These are phyloP conservation scores for Stenurella melanura DNA, from an alignment of 2,888 invertebrate species.

Conservation along the genomic window DNA sequence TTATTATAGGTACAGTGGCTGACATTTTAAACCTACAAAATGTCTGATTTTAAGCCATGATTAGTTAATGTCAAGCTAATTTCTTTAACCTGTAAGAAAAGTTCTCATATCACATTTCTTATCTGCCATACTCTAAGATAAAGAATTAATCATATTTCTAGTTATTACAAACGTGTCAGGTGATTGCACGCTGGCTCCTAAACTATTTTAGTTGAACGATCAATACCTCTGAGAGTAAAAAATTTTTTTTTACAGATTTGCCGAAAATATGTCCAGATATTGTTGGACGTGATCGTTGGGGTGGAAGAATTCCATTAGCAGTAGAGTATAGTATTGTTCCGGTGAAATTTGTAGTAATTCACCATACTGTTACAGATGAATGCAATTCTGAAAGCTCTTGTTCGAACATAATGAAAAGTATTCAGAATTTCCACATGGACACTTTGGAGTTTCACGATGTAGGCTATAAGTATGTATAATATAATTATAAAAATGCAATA, in stretches of 20 bases:
- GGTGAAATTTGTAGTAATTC: conserved; percentile 75
- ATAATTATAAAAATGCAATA: background rate
- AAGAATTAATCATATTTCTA: too few relatives aligned
- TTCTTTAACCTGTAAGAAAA: too few relatives aligned
- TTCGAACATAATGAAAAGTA: conserved; percentile 69
- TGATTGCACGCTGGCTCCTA: too few relatives aligned
- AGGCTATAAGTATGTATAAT: conserved; percentile 76
- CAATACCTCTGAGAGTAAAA: background rate
- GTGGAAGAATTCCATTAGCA: conserved; percentile 73
- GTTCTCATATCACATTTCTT: too few relatives aligned
- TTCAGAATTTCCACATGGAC: conserved; percentile 76
- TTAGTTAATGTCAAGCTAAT: too few relatives aligned
- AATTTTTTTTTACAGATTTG: conserved; percentile 49
- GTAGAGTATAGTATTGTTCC: conserved; percentile 76
- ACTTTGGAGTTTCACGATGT: conserved; percentile 75
- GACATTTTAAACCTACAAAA: too few relatives aligned
- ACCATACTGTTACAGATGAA: conserved; percentile 76
- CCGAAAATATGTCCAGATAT: conserved; percentile 74
- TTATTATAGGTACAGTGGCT: too few relatives aligned
- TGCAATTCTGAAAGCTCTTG: conserved; percentile 74
- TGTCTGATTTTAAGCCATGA: too few relatives aligned
- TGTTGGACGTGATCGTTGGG: conserved; percentile 78
- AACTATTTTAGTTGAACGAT: too few relatives aligned
- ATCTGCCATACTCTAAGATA: too few relatives aligned
- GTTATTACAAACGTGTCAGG: too few relatives aligned